Percentiles rank a stretch among this genome's conserved stretches.
Evolutionary conservation across 2,113 vertebrate genomes (phyloP).

Genomic region (Etia nguti): DNA sequence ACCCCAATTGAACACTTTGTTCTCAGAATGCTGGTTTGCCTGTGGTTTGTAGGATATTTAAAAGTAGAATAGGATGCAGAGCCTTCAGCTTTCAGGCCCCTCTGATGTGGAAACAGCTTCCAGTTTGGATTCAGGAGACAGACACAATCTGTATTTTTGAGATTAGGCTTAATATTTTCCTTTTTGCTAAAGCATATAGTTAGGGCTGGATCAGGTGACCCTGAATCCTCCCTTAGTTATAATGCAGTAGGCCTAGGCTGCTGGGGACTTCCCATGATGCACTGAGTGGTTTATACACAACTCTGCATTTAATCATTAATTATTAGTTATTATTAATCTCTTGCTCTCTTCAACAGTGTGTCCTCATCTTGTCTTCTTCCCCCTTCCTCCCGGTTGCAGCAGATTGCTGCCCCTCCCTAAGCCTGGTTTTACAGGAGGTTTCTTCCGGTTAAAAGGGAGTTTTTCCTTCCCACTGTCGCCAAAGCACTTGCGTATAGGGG

Average conservation of each 20-base stretch:
- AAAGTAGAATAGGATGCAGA: neutral
- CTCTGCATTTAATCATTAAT: neutral
- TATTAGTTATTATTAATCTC: neutral
- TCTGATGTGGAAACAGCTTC: neutral
- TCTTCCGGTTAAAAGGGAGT: no score
- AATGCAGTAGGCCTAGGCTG: fast-evolving
- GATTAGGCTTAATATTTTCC: fast-evolving
- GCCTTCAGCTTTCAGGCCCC: neutral
- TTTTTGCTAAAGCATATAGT: fast-evolving
- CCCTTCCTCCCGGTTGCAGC: no score
- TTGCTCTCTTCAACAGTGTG: no score
- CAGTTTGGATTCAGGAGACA: fast-evolving
- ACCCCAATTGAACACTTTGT: neutral
- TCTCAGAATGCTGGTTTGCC: neutral
- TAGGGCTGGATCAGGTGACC: no score
- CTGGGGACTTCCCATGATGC: neutral
- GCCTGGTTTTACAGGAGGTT: no score
- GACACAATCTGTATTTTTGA: neutral
- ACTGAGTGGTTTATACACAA: neutral
- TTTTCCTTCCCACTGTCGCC: no score
- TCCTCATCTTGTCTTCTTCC: no score
- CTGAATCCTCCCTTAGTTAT: neutral
- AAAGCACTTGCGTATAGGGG: no score
- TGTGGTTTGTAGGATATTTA: neutral
- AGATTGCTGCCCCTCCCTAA: no score